Conservation (phyloP, 2,888 invertebrate species). For the Xanthorhoe designata region DNA sequence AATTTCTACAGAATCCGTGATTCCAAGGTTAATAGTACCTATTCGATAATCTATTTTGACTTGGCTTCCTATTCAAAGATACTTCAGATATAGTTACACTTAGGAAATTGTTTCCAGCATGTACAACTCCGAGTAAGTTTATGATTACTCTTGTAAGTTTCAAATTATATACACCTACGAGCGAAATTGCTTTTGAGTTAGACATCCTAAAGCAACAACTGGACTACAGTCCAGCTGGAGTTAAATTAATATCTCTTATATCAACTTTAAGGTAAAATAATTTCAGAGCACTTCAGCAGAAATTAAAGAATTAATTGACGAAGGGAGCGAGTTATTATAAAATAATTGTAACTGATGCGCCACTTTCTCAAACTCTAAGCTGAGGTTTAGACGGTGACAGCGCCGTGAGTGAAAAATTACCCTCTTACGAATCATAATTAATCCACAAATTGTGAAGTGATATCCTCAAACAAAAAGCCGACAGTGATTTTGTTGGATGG, state of each 20-base stretch:
- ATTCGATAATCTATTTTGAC: constrained; percentile 58
- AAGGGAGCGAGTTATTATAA: constrained; percentile 1
- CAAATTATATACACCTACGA: constrained; percentile 40
- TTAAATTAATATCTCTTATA: constrained; percentile 17
- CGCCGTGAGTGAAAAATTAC: constrained; percentile 51
- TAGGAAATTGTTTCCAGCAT: constrained; percentile 63
- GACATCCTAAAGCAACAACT: constrained; percentile 43
- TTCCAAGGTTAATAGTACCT: constrained; percentile 48
- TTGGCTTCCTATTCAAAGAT: constrained; percentile 58
- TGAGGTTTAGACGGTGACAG: constrained; percentile 36
- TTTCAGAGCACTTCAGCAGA: neutral
- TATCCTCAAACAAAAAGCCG: constrained; percentile 72
- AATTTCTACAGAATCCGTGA: constrained; percentile 37
- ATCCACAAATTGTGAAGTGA: constrained; percentile 59
- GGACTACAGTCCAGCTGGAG: constrained; percentile 10
- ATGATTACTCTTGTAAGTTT: constrained; percentile 60
- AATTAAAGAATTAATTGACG: constrained; percentile 1
- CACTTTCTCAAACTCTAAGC: constrained; percentile 20
- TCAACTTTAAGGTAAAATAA: neutral
- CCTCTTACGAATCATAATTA: constrained; percentile 54
- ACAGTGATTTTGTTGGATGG: constrained; percentile 75
- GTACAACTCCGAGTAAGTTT: constrained; percentile 57
- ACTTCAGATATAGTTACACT: constrained; percentile 63
- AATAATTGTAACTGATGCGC: constrained; percentile 7
- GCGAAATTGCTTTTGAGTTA: constrained; percentile 40